These are phyloP conservation scores for Lycocerus yunnanus DNA, from an alignment of 2,888 invertebrate genomes.

Conservation along the genomic window DNA sequence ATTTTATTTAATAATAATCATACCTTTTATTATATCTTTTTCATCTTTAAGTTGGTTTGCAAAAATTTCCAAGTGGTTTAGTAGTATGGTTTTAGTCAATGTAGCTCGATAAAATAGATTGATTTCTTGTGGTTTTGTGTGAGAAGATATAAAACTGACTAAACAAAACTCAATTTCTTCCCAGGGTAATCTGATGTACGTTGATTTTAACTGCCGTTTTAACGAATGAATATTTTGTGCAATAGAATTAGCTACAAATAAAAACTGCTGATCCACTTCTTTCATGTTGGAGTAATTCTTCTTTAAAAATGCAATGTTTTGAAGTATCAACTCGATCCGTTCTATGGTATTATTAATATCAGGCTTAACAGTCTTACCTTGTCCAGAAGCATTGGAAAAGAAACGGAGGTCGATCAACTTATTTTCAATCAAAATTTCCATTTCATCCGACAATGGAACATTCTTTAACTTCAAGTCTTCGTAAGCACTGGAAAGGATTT, in stretches of 20 bases:
- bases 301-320: background rate
- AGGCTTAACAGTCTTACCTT: background rate
- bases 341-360: background rate
- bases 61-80: background rate
- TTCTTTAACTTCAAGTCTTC: background rate
- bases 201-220: background rate
- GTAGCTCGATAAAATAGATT: background rate
- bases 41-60: background rate
- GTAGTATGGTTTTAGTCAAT: background rate
- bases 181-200: background rate
- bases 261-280: background rate
- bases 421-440: background rate
- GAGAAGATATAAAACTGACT: background rate
- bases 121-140: background rate
- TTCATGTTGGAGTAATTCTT: background rate
- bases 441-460: background rate
- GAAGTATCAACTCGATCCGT: background rate
- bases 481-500: background rate
- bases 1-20: background rate
- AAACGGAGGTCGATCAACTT: background rate
- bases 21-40: background rate
- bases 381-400: background rate
- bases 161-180: background rate
- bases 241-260: background rate
- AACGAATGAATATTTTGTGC: background rate